Evolutionary conservation across 2,797 vertebrate species (phyloP).

Genomic region (Notolabrus celidotus): DNA sequence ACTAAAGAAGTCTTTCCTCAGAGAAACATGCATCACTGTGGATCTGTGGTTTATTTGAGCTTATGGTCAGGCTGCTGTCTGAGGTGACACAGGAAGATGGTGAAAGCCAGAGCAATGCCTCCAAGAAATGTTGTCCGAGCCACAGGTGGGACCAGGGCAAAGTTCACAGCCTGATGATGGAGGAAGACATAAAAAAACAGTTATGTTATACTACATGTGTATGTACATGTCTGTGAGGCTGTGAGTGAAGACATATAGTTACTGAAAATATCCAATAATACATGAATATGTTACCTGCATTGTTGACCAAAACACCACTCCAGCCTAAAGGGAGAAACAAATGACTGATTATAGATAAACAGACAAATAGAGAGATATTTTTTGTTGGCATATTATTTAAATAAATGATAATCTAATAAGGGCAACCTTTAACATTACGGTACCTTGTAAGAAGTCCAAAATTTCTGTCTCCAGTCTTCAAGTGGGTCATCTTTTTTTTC

Average conservation of each 20-base stretch:
- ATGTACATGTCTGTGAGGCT: neutral
- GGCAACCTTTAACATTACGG: neutral
- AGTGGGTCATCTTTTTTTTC: conserved; percentile 81
- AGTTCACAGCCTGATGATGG: conserved; percentile 83
- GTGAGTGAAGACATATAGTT: neutral
- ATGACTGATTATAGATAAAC: neutral
- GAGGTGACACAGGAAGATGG: conserved; percentile 85
- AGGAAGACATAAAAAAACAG: conserved; percentile 11
- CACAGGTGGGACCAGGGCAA: conserved; percentile 84
- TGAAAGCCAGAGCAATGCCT: conserved; percentile 81
- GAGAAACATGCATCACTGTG: neutral
- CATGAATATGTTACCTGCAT: conserved; percentile 80
- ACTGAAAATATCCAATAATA: neutral
- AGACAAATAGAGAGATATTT: neutral
- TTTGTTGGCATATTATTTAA: neutral
- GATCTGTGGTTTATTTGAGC: conserved; percentile 37
- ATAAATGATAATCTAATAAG: neutral
- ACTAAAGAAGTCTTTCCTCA: neutral
- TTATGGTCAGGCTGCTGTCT: conserved; percentile 72
- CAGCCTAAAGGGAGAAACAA: conserved; percentile 70
- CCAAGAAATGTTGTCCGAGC: conserved; percentile 85
- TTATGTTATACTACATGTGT: neutral
- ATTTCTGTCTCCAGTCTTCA: conserved; percentile 85
- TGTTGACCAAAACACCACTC: conserved; percentile 85
- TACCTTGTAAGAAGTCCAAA: conserved; percentile 87